These are phyloP conservation scores for Limanda limanda DNA, from an alignment of 2,113 vertebrate genomes.

Conservation along the genomic window DNA sequence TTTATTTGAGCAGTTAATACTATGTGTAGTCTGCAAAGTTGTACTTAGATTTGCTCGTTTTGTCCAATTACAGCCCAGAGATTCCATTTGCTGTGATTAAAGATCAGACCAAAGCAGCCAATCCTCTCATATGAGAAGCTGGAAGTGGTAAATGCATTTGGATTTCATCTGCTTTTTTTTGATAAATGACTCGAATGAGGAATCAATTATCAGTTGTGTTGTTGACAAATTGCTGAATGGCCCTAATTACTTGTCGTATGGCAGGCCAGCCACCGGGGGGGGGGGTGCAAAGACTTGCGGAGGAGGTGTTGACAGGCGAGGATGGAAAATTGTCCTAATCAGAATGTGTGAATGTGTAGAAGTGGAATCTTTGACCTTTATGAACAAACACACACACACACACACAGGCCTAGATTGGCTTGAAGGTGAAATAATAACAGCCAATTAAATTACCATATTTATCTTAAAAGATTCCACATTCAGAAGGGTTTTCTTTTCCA, in stretches of 20 bases:
- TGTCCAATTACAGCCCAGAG: too few species aligned
- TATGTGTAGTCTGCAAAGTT: not conserved
- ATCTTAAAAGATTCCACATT: not conserved
- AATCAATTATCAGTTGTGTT: not conserved
- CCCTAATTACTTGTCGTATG: not conserved
- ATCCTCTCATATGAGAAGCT: too few species aligned
- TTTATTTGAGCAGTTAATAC: not conserved
- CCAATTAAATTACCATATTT: not conserved
- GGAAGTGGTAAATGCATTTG: not conserved
- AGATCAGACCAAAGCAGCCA: too few species aligned
- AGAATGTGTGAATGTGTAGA: not conserved
- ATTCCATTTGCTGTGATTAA: too few species aligned
- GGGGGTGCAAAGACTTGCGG: not conserved
- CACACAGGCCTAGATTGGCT: not conserved
- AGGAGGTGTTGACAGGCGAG: not conserved
- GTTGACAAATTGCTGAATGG: not conserved
- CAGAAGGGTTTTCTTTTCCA: not conserved
- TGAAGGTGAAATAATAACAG: not conserved
- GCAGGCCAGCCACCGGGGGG: not conserved
- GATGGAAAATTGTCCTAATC: conserved; percentile 2
- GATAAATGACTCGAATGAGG: not conserved
- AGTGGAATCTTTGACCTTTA: conserved; percentile 3
- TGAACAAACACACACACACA: not conserved
- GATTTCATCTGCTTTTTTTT: not conserved
- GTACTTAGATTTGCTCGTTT: too few species aligned